Conservation (phyloP, 1,140 invertebrate genomes). For the Orchestia grillus region DNA sequence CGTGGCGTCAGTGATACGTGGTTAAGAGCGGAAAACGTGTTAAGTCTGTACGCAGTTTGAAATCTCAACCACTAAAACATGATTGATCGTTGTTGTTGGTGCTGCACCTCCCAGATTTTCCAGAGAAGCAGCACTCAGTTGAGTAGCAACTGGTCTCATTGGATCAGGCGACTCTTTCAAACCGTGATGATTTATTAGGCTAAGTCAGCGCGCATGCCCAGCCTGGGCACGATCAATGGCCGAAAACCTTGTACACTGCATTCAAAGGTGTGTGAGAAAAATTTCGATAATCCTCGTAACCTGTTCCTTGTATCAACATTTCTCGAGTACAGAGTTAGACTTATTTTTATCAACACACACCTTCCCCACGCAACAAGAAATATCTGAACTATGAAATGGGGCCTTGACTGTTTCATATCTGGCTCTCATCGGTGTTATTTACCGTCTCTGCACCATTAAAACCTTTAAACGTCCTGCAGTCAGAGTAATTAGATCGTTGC, state of each 20-base stretch:
- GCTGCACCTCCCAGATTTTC: neutral
- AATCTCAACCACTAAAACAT: neutral
- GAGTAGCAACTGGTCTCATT: neutral
- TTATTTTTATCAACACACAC: neutral
- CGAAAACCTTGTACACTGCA: neutral
- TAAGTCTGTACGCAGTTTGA: neutral
- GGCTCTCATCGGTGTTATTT: no score
- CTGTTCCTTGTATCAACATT: neutral
- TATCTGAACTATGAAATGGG: neutral
- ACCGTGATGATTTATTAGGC: neutral
- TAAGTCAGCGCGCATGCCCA: neutral
- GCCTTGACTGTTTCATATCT: neutral
- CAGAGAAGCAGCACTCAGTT: neutral
- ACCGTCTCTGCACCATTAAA: no score
- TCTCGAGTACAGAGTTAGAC: neutral
- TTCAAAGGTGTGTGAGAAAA: neutral
- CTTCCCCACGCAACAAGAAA: neutral
- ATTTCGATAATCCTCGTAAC: neutral
- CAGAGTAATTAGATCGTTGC: neutral
- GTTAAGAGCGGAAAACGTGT: neutral
- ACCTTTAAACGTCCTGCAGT: neutral
- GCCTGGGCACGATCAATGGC: neutral
- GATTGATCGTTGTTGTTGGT: neutral
- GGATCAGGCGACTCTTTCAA: neutral
- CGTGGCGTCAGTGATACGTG: neutral